Base-by-base conservation (phyloP, 2,888 invertebrate species). In the Lasioglossum morio region DNA sequence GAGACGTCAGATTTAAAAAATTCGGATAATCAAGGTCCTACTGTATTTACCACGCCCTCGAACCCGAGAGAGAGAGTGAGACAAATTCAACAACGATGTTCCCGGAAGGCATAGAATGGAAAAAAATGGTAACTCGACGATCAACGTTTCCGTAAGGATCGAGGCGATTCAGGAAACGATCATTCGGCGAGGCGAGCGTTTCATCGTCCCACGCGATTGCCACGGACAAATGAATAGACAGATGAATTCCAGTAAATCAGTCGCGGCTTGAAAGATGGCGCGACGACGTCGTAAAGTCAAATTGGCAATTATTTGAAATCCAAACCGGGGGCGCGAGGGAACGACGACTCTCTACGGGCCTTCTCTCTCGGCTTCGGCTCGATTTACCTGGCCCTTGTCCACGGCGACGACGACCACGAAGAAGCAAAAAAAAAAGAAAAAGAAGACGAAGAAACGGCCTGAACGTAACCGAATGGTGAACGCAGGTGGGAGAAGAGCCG, bases 331-430 rank as follows among this genome's bases (percentile, higher is more conserved):
- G 43, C 4, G 48, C 34, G 30, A 66, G 60, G 34, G 19, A 30
- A 74, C n/a, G 46, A 75, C 69, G 48, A 43, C 27, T 63, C 30
- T 63, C 60, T 63, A 63, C n/a, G 46, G n/a, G 72, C 30, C 37
- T 30, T 63, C 60, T 63, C 60, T 30, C 60, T 63, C 37, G 37
- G 81, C 82, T 79, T 74, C 81, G 82, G 72, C 72, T 74, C 84
- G 80, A 37, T 85, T 89, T 85, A 78, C 81, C 79, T 79, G 88
- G 84, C 79, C 43, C 75, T 83, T 66, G 82, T 74, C 60, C 60
- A 53, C 63, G 60, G 30, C 69, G 60, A 53, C 79, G 66, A 60
- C 4, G 57, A 23, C 66, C 34, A 30, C 34, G 66, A 66, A 30
- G 66, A 34, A 7, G n/a, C n/a, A n/a, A n/a, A 1, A 34, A 34